phyloP scores from a whole-genome alignment of 2,888 invertebrate genomes.

The Polylopha cassiicola region DNA sequence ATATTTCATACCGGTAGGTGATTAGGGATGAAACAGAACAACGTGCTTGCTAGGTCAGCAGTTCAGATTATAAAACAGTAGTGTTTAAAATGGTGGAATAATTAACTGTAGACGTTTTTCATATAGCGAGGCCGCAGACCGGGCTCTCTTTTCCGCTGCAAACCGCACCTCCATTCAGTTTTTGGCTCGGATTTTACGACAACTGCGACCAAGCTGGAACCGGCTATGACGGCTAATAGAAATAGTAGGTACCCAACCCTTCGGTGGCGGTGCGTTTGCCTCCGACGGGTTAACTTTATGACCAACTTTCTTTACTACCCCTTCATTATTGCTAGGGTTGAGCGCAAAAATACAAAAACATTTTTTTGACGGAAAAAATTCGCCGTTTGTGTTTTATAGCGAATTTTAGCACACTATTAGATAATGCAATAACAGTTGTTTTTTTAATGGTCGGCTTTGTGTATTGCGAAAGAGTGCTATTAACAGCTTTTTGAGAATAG shows the following conservation, averaged over 20 bases:
- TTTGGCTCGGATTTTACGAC: constrained; percentile 46
- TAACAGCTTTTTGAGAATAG: constrained; percentile 15
- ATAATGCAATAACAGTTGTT: constrained; percentile 20
- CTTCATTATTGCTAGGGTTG: constrained; percentile 67
- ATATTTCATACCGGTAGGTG: no score
- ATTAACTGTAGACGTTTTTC: no score
- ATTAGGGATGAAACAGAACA: no score
- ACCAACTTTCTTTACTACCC: constrained; percentile 68
- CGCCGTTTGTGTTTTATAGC: constrained; percentile 26
- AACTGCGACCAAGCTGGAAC: constrained; percentile 48
- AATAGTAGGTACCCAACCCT: constrained; percentile 65
- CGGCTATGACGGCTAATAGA: constrained; percentile 52
- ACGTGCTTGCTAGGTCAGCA: no score
- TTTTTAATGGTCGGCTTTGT: constrained; percentile 31
- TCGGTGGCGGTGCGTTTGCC: constrained; percentile 63
- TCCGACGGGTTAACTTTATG: constrained; percentile 74
- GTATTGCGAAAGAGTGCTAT: constrained; percentile 31
- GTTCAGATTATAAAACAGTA: no score
- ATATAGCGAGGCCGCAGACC: no score
- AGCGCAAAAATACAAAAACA: constrained; percentile 49
- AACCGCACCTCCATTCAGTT: background rate
- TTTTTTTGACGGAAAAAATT: constrained; percentile 44
- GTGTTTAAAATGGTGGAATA: no score
- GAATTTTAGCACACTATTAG: constrained; percentile 22
- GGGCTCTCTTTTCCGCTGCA: no score